These are phyloP conservation scores for Sebastolobus altivelis DNA, from an alignment of 2,797 vertebrate species.

Conservation along the genomic window DNA sequence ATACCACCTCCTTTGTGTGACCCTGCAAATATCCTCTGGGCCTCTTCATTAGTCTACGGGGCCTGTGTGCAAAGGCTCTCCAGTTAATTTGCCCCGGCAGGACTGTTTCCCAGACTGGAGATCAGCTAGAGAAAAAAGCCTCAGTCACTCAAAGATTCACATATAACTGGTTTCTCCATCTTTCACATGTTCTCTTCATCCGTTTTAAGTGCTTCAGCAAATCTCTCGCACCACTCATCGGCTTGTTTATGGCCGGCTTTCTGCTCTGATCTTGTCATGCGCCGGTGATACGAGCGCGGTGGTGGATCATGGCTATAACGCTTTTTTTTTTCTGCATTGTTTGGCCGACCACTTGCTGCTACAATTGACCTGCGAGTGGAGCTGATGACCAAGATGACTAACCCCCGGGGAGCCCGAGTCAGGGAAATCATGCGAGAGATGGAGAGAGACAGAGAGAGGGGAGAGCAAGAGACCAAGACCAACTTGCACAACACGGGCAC, in stretches of 20 bases:
- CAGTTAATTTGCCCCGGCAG: slow-evolving; percentile 84
- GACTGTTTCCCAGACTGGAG: slow-evolving; percentile 73
- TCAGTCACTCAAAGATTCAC: slow-evolving; percentile 56
- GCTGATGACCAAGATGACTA: slow-evolving; percentile 81
- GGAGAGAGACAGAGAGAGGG: slow-evolving; percentile 70
- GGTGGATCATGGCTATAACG: slow-evolving; percentile 59
- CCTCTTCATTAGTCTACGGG: slow-evolving; percentile 85
- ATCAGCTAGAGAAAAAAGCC: slow-evolving; percentile 54
- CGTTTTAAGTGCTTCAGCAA: slow-evolving; percentile 70
- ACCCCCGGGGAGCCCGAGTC: slow-evolving; percentile 79
- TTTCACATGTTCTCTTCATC: slow-evolving; percentile 60
- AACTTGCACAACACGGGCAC: slow-evolving; percentile 47
- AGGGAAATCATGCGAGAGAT: slow-evolving; percentile 81
- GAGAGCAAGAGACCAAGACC: slow-evolving; percentile 71
- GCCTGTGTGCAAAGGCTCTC: slow-evolving; percentile 80
- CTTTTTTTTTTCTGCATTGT: slow-evolving; percentile 76
- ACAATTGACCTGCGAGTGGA: slow-evolving; percentile 84
- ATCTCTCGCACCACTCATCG: slow-evolving; percentile 71
- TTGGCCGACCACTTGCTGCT: slow-evolving; percentile 82
- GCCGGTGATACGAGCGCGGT: slow-evolving; percentile 61
- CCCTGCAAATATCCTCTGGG: slow-evolving; percentile 89
- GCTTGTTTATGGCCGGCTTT: slow-evolving; percentile 78
- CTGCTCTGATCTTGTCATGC: slow-evolving; percentile 76
- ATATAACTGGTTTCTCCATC: slow-evolving; percentile 51
- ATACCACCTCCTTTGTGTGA: slow-evolving; percentile 84